phyloP scores from a whole-genome alignment of 1,140 invertebrate species.

The Drosophila nikananu region DNA sequence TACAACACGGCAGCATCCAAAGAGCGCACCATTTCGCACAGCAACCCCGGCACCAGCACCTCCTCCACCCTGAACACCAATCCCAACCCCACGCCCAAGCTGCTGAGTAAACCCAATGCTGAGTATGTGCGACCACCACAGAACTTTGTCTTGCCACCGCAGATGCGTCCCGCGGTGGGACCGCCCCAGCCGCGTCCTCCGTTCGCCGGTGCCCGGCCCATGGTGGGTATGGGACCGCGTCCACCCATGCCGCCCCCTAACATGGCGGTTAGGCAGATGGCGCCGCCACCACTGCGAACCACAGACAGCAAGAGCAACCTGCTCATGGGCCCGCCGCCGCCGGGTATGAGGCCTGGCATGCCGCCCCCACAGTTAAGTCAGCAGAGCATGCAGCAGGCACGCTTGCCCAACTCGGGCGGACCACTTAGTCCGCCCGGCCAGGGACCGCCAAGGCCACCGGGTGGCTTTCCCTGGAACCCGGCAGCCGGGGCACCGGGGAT shows the following conservation, averaged over 20 bases:
- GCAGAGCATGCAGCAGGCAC: conserved; percentile 64
- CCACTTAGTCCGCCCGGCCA: conserved; percentile 74
- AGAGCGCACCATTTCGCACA: conserved; percentile 47
- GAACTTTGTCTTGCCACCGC: conserved; percentile 69
- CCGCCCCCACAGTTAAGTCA: conserved; percentile 56
- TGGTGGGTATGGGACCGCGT: conserved; percentile 70
- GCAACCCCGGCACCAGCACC: conserved; percentile 10
- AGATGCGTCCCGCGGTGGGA: conserved; percentile 70
- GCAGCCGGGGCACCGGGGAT: conserved; percentile 57
- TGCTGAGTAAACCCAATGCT: conserved; percentile 46
- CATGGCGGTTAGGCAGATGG: conserved; percentile 58
- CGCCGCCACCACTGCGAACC: conserved; percentile 68
- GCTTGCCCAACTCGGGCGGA: conserved; percentile 61
- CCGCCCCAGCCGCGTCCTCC: conserved; percentile 74
- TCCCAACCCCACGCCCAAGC: conserved; percentile 26
- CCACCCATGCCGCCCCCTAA: conserved; percentile 75
- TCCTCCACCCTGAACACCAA: conserved; percentile 6
- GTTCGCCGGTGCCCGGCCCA: conserved; percentile 69
- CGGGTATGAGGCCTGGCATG: conserved; percentile 67
- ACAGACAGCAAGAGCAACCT: conserved; percentile 81
- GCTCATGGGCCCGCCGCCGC: conserved; percentile 66
- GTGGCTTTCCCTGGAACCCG: conserved; percentile 74
- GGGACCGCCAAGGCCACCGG: conserved; percentile 69
- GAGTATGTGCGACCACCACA: conserved; percentile 51
- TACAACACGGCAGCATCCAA: conserved; percentile 23